These are phyloP conservation scores for Philereme vetulata DNA, from an alignment of 2,888 invertebrate species.

Conservation along the genomic window DNA sequence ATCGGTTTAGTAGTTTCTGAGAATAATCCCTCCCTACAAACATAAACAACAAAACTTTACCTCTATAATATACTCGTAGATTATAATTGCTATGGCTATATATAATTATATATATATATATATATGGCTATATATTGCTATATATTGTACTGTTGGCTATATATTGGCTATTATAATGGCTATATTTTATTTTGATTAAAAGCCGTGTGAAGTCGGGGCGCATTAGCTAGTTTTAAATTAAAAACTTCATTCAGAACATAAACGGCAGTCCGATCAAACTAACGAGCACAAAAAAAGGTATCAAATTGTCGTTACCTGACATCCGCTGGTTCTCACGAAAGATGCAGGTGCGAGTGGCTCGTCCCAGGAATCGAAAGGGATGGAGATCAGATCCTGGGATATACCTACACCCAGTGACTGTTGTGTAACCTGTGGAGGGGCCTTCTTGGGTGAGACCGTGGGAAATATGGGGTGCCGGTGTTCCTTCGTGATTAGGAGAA, in stretches of 20 bases:
- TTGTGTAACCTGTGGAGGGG: conserved; percentile 41
- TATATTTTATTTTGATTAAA: too few relatives aligned
- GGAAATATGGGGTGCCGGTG: conserved; percentile 78
- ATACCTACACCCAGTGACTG: conserved; percentile 14
- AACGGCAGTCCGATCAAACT: conserved; percentile 20
- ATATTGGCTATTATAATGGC: too few relatives aligned
- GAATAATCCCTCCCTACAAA: too few relatives aligned
- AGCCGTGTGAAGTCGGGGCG: too few relatives aligned
- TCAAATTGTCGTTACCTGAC: conserved; percentile 37
- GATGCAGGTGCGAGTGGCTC: conserved; percentile 53
- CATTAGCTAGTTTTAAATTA: too few relatives aligned
- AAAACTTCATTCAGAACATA: background rate
- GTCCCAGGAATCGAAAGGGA: conserved; percentile 64
- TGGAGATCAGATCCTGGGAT: conserved; percentile 48
- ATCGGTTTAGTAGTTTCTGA: too few relatives aligned
- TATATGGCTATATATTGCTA: too few relatives aligned
- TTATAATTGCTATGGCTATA: too few relatives aligned
- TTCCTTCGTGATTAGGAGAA: conserved; percentile 66
- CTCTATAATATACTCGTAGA: too few relatives aligned
- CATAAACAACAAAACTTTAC: too few relatives aligned
- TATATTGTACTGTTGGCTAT: too few relatives aligned
- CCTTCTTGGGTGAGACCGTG: conserved; percentile 73
- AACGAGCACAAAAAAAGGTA: conserved; percentile 22
- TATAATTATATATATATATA: too few relatives aligned
- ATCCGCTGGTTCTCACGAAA: conserved; percentile 51